Conservation (phyloP, 2,797 vertebrate genomes). For the Etheostoma nigrum region DNA sequence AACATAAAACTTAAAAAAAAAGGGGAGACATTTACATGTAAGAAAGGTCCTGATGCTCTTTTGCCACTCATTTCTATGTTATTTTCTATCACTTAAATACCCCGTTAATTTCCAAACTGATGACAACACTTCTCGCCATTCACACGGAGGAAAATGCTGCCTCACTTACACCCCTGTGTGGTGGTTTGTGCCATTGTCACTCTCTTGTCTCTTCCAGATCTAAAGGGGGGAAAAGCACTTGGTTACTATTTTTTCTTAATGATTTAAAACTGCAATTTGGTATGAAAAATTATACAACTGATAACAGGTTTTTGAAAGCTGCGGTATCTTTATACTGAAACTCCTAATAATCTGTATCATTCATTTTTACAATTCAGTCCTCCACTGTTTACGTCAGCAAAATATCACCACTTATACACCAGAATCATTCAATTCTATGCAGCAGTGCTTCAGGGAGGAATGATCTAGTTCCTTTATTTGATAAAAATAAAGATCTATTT, state of each 20-base stretch:
- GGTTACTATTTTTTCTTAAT: neutral
- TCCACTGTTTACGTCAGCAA: neutral
- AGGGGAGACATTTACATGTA: constrained; percentile 35
- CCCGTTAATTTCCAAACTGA: constrained; percentile 13
- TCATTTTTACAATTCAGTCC: neutral
- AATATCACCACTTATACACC: neutral
- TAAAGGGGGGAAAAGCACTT: constrained; percentile 54
- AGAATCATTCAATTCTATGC: neutral
- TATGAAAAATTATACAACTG: neutral
- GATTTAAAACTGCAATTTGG: neutral
- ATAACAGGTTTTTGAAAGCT: neutral
- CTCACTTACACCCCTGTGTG: constrained; percentile 87
- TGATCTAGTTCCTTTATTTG: neutral
- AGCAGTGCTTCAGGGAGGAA: neutral
- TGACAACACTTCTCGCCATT: neutral
- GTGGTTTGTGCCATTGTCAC: constrained; percentile 83
- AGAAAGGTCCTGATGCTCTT: constrained; percentile 18
- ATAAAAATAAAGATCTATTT: neutral
- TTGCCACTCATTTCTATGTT: constrained; percentile 2
- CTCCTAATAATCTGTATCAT: neutral
- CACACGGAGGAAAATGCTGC: neutral
- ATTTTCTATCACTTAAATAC: constrained; percentile 32
- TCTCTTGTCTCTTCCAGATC: constrained; percentile 96
- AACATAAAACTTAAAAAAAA: constrained; percentile 48
- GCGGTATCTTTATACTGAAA: neutral